Evolutionary conservation across 2,797 vertebrate genomes (phyloP).

Genomic region (Cyprinodon diabolis): DNA sequence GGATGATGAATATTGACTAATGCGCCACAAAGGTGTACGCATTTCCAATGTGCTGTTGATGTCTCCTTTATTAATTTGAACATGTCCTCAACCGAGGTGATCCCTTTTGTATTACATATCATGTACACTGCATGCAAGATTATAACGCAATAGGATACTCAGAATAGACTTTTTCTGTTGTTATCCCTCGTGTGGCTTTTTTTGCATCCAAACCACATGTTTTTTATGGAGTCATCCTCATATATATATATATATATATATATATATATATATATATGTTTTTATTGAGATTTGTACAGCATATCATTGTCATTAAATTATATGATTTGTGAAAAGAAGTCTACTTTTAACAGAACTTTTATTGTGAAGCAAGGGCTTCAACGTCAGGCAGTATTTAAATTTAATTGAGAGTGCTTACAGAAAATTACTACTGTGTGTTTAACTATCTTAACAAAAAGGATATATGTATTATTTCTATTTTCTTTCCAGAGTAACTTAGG

Average conservation of each 20-base stretch:
- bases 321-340: constrained; percentile 72
- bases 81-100: constrained; percentile 80
- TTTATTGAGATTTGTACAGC: constrained; percentile 83
- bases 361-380: constrained; percentile 80
- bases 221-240: constrained; percentile 73
- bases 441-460: constrained; percentile 76
- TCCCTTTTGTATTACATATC: constrained; percentile 84
- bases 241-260: constrained; percentile 19
- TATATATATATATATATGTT: constrained; percentile 12
- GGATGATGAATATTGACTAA: constrained; percentile 88
- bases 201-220: constrained; percentile 77
- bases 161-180: constrained; percentile 81
- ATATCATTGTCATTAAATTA: constrained; percentile 78
- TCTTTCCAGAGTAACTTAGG: constrained; percentile 84
- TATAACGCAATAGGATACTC: constrained; percentile 84
- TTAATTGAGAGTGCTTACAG: constrained; percentile 78
- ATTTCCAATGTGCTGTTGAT: constrained; percentile 94
- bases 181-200: constrained; percentile 80
- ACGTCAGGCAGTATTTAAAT: constrained; percentile 82
- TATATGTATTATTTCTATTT: constrained; percentile 82
- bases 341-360: constrained; percentile 74
- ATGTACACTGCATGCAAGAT: constrained; percentile 87
- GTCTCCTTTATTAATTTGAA: constrained; percentile 87
- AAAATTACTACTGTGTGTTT: constrained; percentile 78
- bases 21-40: constrained; percentile 91